Evolutionary conservation across 2,113 vertebrate genomes (phyloP).

Genomic region (Sterrhoptilus dennistouni): DNA sequence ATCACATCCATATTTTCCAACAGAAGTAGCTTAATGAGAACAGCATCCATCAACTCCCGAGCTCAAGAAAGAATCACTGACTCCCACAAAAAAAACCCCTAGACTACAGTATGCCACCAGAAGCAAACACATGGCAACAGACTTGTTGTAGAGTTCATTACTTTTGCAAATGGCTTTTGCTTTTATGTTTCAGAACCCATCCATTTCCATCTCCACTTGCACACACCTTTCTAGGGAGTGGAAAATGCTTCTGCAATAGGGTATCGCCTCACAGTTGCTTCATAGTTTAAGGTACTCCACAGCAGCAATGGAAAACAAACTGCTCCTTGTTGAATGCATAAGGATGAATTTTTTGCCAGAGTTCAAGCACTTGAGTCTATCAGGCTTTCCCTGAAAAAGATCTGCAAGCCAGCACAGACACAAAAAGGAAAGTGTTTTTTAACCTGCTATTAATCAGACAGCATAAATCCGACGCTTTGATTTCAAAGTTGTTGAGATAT

Average conservation of each 20-base stretch:
- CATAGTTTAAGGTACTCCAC: not conserved
- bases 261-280: not conserved
- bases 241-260: not conserved
- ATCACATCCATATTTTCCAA: not conserved
- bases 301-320: not conserved
- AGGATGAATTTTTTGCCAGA: not conserved
- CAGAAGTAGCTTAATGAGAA: not conserved
- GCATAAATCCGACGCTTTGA: constrained; percentile 10
- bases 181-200: not conserved
- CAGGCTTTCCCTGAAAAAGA: not conserved
- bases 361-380: not conserved
- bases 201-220: not conserved
- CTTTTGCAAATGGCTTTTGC: not conserved
- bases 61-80: not conserved
- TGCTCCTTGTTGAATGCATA: not conserved
- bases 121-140: not conserved
- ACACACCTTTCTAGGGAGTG: not conserved
- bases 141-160: not conserved
- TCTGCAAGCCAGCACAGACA: not conserved
- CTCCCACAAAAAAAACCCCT: not conserved
- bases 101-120: not conserved
- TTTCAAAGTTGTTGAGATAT: not conserved
- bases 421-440: constrained; percentile 5
- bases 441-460: constrained; percentile 25
- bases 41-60: not conserved